Evolutionary conservation across 2,113 vertebrate genomes (phyloP).

Genomic region (Dryoscopus gambensis): DNA sequence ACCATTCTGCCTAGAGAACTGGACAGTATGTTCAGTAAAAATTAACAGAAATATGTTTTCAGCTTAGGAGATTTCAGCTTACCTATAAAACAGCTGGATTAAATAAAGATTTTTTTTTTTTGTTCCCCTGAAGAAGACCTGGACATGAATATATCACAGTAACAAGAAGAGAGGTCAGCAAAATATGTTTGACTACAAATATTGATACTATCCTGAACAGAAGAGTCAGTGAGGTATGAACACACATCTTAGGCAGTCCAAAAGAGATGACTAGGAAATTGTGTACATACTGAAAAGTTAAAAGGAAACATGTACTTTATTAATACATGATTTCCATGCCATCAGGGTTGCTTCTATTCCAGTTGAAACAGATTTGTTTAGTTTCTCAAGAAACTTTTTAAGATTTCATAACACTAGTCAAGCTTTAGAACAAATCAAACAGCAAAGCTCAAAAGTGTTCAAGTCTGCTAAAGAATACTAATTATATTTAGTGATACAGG

Average conservation of each 20-base stretch:
- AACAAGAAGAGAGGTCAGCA: background rate
- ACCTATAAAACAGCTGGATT: background rate
- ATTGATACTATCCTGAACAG: background rate
- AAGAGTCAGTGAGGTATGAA: background rate
- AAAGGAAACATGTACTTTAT: background rate
- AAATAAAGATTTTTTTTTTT: background rate
- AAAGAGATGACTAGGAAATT: background rate
- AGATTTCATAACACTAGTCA: background rate
- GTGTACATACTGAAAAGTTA: background rate
- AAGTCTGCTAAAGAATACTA: background rate
- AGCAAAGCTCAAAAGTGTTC: background rate
- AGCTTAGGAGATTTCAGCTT: background rate
- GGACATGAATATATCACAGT: background rate
- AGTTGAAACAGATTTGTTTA: background rate
- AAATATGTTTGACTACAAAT: background rate
- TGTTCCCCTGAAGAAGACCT: background rate
- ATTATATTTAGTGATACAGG: background rate
- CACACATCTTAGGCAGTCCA: rapidly evolving
- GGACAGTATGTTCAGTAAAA: background rate
- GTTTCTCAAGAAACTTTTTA: background rate
- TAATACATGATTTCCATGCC: background rate
- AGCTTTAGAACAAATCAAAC: background rate
- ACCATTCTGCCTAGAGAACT: background rate
- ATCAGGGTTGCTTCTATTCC: background rate
- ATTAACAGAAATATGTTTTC: background rate